Conservation (phyloP, 2,113 vertebrate species). For the Cinclus mexicanus region DNA sequence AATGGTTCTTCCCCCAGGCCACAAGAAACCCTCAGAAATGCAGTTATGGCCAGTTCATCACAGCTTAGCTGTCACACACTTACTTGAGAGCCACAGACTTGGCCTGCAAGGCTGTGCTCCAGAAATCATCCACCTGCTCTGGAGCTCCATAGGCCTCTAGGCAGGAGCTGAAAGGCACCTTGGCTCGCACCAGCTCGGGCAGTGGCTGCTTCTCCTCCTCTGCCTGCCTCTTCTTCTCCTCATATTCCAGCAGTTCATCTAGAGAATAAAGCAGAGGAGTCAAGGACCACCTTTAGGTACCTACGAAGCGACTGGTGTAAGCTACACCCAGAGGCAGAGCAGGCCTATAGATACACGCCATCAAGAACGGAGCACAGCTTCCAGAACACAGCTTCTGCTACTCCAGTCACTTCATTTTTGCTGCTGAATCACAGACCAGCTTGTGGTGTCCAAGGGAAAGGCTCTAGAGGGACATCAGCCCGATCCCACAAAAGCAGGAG, state of each 20-base stretch:
- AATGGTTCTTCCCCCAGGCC: not conserved
- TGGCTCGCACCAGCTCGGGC: slow-evolving; percentile 86
- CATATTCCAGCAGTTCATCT: slow-evolving; percentile 95
- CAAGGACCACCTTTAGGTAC: not conserved
- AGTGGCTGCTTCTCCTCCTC: slow-evolving; percentile 84
- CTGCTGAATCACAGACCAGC: not conserved
- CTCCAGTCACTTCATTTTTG: not conserved
- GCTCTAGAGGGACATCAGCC: not conserved
- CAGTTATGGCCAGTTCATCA: not conserved
- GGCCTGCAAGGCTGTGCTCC: slow-evolving; percentile 96
- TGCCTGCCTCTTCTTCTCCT: slow-evolving; percentile 89
- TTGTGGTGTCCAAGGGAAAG: not conserved
- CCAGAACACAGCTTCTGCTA: not conserved
- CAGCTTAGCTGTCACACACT: slow-evolving; percentile 16
- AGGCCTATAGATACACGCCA: not conserved
- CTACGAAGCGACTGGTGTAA: not conserved
- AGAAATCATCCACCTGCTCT: slow-evolving; percentile 96
- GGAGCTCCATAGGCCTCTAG: slow-evolving; percentile 93
- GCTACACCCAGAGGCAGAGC: not conserved
- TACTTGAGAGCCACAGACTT: slow-evolving; percentile 98
- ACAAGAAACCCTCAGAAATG: not conserved
- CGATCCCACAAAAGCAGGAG: not conserved
- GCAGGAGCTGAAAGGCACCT: slow-evolving; percentile 94
- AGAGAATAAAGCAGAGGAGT: slow-evolving; percentile 14
- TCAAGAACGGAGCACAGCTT: not conserved